Evolutionary conservation across 1,140 invertebrate species (phyloP), one percentile per base, ranked within the genome.

Genomic region (Elymnias hypermnestra): DNA sequence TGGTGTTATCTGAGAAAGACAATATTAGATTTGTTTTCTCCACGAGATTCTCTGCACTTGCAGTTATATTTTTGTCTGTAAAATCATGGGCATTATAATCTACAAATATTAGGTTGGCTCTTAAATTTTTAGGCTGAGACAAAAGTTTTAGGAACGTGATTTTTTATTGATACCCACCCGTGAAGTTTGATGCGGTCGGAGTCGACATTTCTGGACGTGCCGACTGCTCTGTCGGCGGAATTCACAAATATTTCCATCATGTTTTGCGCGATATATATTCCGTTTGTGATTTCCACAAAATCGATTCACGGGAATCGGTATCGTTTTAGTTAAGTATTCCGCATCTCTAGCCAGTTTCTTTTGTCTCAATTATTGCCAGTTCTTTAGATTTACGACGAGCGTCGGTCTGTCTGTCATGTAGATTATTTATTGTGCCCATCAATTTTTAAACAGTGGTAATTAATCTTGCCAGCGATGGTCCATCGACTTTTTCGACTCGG

Each of bases 201-300:
- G 29, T 50, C 58, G 55, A 64, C 57, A 65, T 64, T 54, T 56
- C 43, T 45, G 35, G 46, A 56, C 58, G 58, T 54, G 51, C 53
- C 54, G 56, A 50, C 35, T 28, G 28, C 36, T 56, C 53, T 63
- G 63, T 60, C 58, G 62, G 54, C 44, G 54, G 48, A 60, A 60
- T 63, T 44, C 44, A 26, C 36, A 47, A 60, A 69, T 65, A 61
- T 64, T 59, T 69, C 38, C 54, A 46, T 52, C 56, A 41, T 74
- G 68, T 75, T 78, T 75, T 72, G 63, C 56, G 53, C 51, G 55
- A 67, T 72, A 72, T 67, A 61, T 65, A 67, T 65, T 63, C 56
- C 33, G 55, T 35, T 60, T 53, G 60, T 51, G 48, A 46, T 56
- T 63, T 51, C 44, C 25, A 38, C 44, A 40, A 53, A 60, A 64